Evolutionary conservation across 2,888 invertebrate species (phyloP).

Genomic region (Drosophila kambysellisi): DNA sequence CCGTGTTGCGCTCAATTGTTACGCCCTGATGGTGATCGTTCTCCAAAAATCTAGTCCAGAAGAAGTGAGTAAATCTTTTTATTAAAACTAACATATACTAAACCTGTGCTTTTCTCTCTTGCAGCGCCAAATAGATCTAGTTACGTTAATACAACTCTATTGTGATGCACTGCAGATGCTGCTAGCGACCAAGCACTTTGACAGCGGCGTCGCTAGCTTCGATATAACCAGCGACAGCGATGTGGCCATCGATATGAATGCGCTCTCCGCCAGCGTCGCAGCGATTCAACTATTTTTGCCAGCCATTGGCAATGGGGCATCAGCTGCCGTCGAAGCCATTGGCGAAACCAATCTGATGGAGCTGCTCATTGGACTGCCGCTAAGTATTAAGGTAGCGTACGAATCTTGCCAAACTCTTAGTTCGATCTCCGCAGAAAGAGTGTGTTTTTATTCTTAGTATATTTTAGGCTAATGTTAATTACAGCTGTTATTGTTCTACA

Average conservation of each 20-base stretch:
- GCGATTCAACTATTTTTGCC: conserved; percentile 83
- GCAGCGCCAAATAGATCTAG: conserved; percentile 87
- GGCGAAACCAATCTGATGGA: conserved; percentile 85
- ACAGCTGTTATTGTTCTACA: not conserved
- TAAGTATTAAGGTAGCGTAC: conserved; percentile 76
- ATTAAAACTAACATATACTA: not conserved
- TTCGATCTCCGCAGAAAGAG: not conserved
- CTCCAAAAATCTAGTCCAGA: conserved; percentile 87
- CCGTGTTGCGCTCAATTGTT: conserved; percentile 86
- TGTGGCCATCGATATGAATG: conserved; percentile 81
- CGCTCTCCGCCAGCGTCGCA: conserved; percentile 82
- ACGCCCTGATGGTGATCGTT: conserved; percentile 86
- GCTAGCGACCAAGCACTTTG: conserved; percentile 82
- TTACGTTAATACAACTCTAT: conserved; percentile 84
- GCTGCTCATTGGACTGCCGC: conserved; percentile 83
- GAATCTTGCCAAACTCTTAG: not conserved
- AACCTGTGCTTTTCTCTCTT: conserved; percentile 9
- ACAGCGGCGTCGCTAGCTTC: conserved; percentile 70
- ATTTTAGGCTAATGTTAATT: not conserved
- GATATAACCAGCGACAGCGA: conserved; percentile 81
- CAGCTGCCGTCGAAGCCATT: conserved; percentile 82
- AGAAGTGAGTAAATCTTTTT: conserved; percentile 83
- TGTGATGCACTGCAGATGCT: conserved; percentile 84
- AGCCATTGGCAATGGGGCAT: conserved; percentile 57
- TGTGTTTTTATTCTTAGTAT: too few relatives aligned